These are phyloP conservation scores for Macrotus californicus DNA, from an alignment of 2,113 vertebrate species.

Conservation along the genomic window DNA sequence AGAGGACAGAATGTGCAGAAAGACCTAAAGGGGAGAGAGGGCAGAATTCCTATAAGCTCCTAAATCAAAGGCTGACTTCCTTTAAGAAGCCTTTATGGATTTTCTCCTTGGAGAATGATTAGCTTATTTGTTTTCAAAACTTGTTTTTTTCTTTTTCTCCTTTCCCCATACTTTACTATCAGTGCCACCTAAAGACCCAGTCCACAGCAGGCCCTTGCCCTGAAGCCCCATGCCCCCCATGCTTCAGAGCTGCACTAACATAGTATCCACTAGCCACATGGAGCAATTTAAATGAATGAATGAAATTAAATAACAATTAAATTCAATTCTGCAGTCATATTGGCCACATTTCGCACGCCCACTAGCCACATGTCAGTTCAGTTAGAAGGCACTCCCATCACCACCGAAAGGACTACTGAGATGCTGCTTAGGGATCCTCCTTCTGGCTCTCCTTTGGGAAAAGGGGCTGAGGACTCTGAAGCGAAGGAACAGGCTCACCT, in stretches of 20 bases:
- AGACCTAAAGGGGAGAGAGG: background rate
- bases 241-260: background rate
- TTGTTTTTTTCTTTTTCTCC: background rate
- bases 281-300: background rate
- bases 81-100: background rate
- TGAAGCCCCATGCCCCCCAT: background rate
- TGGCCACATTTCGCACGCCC: background rate
- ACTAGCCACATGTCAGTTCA: background rate
- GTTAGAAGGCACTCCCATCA: background rate
- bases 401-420: background rate
- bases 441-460: background rate
- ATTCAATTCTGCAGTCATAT: background rate
- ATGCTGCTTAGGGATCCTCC: background rate
- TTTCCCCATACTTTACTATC: background rate
- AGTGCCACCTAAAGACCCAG: background rate
- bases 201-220: background rate
- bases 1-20: too few relatives aligned
- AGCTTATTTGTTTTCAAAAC: background rate
- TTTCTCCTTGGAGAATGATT: background rate
- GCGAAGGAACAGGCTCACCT: background rate
- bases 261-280: background rate
- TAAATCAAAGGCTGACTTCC: background rate
- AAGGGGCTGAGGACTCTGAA: background rate
- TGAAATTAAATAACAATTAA: background rate
- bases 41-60: background rate